Evolutionary conservation across 2,888 invertebrate genomes (phyloP), one percentile per base, ranked within the genome.

Genomic region (Himalopsyche tibetana): DNA sequence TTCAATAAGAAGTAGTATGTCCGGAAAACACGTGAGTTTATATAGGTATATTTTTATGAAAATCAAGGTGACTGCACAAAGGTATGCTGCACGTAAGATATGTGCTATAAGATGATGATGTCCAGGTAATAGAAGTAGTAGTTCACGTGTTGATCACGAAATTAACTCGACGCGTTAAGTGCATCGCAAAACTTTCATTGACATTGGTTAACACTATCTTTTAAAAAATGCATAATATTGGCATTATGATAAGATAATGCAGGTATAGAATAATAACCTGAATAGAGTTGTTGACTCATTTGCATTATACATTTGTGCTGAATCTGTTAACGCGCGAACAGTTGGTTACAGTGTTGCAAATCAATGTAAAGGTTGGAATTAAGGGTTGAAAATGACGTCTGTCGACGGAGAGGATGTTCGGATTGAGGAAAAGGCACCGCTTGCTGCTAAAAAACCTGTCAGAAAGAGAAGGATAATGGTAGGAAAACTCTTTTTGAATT

Each of bases 41-140:
- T 51, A 36, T 82, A 82, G 28, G 55, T 83, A 28, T 11, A 45
- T 84, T 80, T 80, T 80, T 40, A 79, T 19, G 55, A 80, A 55
- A 55, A 84, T n/a, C 84, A 84, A 84, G 80, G 84, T 84, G 80
- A 84, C 11, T 63, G 63, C 63, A 63, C 8, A 63, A 28, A 17
- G 17, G 11, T 19, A 19, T 56, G 5, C n/a, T 56, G 56, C 56
- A 56, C 19, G n/a, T 56, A 56, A n/a, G 56, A 56, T 9, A 56
- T 17, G 56, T 5, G 5, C 19, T 56, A 56, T 56, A 56, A 56
- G 56, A 19, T 63, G 9, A 63, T 19, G 15, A 63, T 63, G 63
- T 6, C 28, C 63, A 63, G 28, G 63, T 63, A 63, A n/a, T 63
- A 8, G 19, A 63, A 19, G 63, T 51, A 51, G 12, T 51, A 51